Base-by-base conservation (phyloP, 2,113 vertebrate species). In the Alexandromys fortis region DNA sequence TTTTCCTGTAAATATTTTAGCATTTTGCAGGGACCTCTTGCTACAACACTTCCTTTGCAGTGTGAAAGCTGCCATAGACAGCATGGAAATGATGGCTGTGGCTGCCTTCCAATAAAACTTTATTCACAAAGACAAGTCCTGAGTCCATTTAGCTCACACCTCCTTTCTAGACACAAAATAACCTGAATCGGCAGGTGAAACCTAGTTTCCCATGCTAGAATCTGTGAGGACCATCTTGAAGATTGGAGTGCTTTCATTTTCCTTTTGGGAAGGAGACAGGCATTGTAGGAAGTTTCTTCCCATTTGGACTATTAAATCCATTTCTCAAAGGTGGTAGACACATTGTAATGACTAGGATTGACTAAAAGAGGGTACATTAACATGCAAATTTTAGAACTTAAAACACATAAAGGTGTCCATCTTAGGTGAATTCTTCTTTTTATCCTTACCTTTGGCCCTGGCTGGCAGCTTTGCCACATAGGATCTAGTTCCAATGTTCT, bases 1-100 rank as follows among this genome's bases (percentile, higher is more conserved):
- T 78, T 78, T 93, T 92, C 49, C 76, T 88, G 47, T n/a, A 85
- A 94, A 96, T 96, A 96, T 81, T 92, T 97, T 61, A 95, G 79
- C 81, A 85, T 85, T 94, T 94, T 90, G 21, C 26, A 79, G 55
- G 81, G 75, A 79, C 47, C 47, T 92, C 68, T 47, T 65, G 16
- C n/a, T 91, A 70, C 5, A 92, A 58, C 33, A 92, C 49, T 87
- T 91, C 63, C 45, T 58, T n/a, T 90, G 1, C 73, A 75, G 19
- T 89, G 49, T 67, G 33, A 94, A 95, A 79, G 33, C 42, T 87
- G 33, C 33, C 63, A 72, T 75, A 70, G 13, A 75, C 49, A 86
- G 45, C 63, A 79, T 76, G 58, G 72, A 81, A 91, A 92, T 86
- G 5, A 47, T 55, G 70, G 42, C 7, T 16, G 33, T 87, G 38